These are phyloP conservation scores for Thalpophila matura DNA, from an alignment of 2,888 invertebrate genomes.

Conservation along the genomic window DNA sequence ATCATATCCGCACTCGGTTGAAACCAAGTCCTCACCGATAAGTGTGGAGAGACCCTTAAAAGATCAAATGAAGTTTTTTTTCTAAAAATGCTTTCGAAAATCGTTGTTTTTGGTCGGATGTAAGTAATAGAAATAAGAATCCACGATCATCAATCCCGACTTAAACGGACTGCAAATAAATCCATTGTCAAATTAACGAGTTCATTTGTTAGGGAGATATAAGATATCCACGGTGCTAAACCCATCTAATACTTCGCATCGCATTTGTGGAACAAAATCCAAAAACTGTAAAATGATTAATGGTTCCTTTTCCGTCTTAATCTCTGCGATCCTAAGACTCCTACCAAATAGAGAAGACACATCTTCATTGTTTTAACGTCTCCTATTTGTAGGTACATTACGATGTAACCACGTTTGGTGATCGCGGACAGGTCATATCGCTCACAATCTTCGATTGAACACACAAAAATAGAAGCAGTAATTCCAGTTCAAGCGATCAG, in stretches of 20 bases:
- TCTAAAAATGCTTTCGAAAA: too few relatives aligned
- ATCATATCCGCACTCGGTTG: too few relatives aligned
- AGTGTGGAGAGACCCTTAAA: too few relatives aligned
- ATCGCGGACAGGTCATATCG: constrained; percentile 32
- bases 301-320: not conserved
- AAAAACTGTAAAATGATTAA: not conserved
- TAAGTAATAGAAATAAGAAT: not conserved
- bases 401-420: constrained; percentile 3
- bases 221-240: not conserved
- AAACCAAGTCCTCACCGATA: too few relatives aligned
- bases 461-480: constrained; percentile 12
- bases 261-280: not conserved
- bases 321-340: not conserved
- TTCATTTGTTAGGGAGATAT: not conserved
- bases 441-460: constrained; percentile 22
- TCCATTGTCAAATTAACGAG: not conserved
- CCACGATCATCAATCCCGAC: not conserved
- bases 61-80: too few relatives aligned
- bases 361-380: constrained; percentile 37
- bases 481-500: constrained; percentile 3
- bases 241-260: not conserved
- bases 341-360: constrained; percentile 16
- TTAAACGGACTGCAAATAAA: not conserved
- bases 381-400: constrained; percentile 16
- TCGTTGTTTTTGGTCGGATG: too few relatives aligned